These are phyloP conservation scores for Saimiri boliviensis DNA, from an alignment of 2,113 vertebrate species.

Conservation along the genomic window DNA sequence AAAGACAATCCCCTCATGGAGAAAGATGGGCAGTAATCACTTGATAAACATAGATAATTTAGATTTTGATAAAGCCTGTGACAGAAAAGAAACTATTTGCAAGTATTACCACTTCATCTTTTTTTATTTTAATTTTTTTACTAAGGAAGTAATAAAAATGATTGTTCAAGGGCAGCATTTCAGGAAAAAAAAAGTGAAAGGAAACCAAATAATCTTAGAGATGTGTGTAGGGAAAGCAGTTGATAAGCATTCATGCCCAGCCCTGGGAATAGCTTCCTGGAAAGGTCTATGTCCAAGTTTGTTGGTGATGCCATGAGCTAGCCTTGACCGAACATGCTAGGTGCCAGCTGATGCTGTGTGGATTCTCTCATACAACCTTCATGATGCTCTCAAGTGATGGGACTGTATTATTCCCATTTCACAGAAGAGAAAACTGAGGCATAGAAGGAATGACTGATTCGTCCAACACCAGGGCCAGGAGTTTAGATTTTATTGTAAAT, in stretches of 20 bases:
- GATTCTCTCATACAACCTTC: neutral
- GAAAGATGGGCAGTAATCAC: neutral
- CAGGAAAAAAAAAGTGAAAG: neutral
- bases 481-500: neutral
- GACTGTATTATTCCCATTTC: neutral
- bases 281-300: neutral
- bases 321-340: neutral
- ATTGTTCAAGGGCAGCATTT: neutral
- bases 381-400: neutral
- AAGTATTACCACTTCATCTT: neutral
- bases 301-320: neutral
- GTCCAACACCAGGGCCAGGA: neutral
- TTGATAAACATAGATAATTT: neutral
- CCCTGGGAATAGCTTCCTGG: neutral
- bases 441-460: neutral
- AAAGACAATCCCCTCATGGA: neutral
- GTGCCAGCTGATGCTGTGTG: rapidly evolving
- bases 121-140: neutral
- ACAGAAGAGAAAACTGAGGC: neutral
- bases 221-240: neutral
- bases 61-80: neutral
- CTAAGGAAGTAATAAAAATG: neutral
- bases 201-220: neutral
- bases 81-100: neutral
- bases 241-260: neutral